phyloP scores from a whole-genome alignment of 2,797 vertebrate genomes.

The Macropodus opercularis region DNA sequence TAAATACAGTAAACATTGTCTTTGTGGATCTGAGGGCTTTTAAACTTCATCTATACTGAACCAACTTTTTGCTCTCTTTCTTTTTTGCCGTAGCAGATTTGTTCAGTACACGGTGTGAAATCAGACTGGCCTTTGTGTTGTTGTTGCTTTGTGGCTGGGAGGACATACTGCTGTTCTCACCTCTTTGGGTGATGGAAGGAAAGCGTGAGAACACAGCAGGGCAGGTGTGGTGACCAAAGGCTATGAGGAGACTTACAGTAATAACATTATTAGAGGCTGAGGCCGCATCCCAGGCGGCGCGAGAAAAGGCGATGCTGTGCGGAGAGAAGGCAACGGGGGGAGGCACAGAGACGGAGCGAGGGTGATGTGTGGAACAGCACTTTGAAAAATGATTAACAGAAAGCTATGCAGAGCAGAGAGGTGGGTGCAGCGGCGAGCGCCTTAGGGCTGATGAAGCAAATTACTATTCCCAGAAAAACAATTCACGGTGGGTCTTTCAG shows the following conservation, averaged over 20 bases:
- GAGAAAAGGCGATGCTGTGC: neutral
- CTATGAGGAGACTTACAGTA: slow-evolving; percentile 64
- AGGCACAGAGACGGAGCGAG: slow-evolving; percentile 24
- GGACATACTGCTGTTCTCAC: slow-evolving; percentile 48
- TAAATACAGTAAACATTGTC: neutral
- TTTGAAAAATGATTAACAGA: slow-evolving; percentile 54
- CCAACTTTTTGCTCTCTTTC: slow-evolving; percentile 8
- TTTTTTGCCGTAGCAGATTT: slow-evolving; percentile 33
- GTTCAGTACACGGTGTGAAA: slow-evolving; percentile 41
- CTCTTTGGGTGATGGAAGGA: slow-evolving; percentile 52
- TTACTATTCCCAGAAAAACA: slow-evolving; percentile 57
- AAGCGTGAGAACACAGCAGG: slow-evolving; percentile 60
- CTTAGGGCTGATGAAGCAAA: slow-evolving; percentile 42
- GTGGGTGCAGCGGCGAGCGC: slow-evolving; percentile 25
- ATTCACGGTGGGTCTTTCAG: slow-evolving; percentile 28
- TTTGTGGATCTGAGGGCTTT: neutral
- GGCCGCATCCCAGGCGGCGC: slow-evolving; percentile 37
- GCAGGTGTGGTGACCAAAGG: slow-evolving; percentile 49
- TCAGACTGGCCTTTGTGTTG: slow-evolving; percentile 13
- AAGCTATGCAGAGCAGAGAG: slow-evolving; percentile 41
- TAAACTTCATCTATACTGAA: neutral
- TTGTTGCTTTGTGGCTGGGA: slow-evolving; percentile 34
- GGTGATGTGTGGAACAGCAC: slow-evolving; percentile 26
- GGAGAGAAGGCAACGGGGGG: slow-evolving; percentile 17
- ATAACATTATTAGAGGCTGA: slow-evolving; percentile 74